Percentiles rank a stretch among this genome's conserved stretches.
phyloP scores from a whole-genome alignment of 2,113 vertebrate genomes.

The Psilopogon haemacephalus region DNA sequence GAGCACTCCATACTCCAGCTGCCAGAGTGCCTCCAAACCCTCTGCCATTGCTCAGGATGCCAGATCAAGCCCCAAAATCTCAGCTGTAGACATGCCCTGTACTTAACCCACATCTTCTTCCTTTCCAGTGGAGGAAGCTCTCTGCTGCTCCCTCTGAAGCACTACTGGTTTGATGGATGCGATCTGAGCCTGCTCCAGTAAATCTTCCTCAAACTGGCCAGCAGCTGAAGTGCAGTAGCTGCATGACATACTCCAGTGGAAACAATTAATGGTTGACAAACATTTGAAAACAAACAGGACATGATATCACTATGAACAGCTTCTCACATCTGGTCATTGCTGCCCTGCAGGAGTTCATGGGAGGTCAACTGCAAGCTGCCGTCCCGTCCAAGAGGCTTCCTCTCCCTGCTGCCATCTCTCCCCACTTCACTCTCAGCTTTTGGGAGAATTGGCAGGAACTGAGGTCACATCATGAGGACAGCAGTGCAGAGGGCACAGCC shows the following conservation, averaged over 20 bases:
- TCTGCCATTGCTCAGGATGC: neutral
- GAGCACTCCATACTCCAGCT: neutral
- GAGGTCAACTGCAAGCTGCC: constrained; percentile 1
- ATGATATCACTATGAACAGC: neutral
- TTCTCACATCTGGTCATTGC: constrained; percentile 36
- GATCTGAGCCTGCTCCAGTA: neutral
- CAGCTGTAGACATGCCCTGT: neutral
- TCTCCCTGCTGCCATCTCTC: neutral
- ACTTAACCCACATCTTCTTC: neutral
- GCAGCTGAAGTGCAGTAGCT: neutral
- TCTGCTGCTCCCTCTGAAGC: neutral
- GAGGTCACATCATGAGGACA: too few relatives aligned
- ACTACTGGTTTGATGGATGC: neutral
- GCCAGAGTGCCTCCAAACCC: neutral
- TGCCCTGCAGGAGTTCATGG: neutral
- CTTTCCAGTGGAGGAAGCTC: too few relatives aligned
- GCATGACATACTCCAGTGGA: neutral
- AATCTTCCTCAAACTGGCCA: neutral
- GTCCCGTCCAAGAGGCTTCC: neutral
- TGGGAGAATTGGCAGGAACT: neutral
- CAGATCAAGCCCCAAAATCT: neutral
- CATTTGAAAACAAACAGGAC: constrained; percentile 2
- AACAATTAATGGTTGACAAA: constrained; percentile 21
- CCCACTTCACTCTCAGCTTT: neutral
- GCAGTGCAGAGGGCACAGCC: neutral